Percentiles rank a stretch among this genome's conserved stretches.
phyloP scores from a whole-genome alignment of 64 coral and sea anemone genomes.

The Anthopleura sola region DNA sequence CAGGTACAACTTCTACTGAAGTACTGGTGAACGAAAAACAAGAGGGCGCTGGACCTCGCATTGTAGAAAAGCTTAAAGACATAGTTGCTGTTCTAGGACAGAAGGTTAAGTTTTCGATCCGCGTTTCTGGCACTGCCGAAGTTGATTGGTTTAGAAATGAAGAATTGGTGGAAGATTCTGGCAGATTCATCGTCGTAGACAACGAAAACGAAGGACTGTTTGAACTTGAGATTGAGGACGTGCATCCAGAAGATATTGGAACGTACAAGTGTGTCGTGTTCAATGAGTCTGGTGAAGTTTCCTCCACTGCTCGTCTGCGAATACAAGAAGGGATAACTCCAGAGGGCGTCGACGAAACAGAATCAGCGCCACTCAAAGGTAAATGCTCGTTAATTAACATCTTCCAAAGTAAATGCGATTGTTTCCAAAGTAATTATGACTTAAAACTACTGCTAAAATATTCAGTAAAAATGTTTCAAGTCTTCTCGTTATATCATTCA shows the following conservation, averaged over 20 bases:
- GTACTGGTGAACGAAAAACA: constrained; percentile 69
- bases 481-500: too few species aligned
- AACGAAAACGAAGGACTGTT: constrained; percentile 40
- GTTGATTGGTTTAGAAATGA: constrained; percentile 52
- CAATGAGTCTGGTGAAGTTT: constrained; percentile 39
- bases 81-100: constrained; percentile 3
- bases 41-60: constrained; percentile 40
- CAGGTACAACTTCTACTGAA: constrained; percentile 31
- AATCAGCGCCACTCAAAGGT: constrained; percentile 37
- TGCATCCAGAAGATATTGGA: constrained; percentile 40
- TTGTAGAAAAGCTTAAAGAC: constrained; percentile 56
- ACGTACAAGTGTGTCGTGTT: constrained; percentile 54
- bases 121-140: constrained; percentile 26
- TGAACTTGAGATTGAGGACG: constrained; percentile 44
- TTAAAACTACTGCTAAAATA: too few species aligned
- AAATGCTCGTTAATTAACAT: constrained; percentile 1
- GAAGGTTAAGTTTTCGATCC: constrained; percentile 40
- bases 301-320: constrained; percentile 31
- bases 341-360: constrained; percentile 58
- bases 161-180: constrained; percentile 37
- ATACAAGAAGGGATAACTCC: constrained; percentile 30
- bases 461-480: too few species aligned
- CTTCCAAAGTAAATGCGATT: too few species aligned
- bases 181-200: constrained; percentile 40
- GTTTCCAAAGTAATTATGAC: too few species aligned